Conservation (phyloP, 2,113 vertebrate genomes). For the Cynoglossus semilaevis region DNA sequence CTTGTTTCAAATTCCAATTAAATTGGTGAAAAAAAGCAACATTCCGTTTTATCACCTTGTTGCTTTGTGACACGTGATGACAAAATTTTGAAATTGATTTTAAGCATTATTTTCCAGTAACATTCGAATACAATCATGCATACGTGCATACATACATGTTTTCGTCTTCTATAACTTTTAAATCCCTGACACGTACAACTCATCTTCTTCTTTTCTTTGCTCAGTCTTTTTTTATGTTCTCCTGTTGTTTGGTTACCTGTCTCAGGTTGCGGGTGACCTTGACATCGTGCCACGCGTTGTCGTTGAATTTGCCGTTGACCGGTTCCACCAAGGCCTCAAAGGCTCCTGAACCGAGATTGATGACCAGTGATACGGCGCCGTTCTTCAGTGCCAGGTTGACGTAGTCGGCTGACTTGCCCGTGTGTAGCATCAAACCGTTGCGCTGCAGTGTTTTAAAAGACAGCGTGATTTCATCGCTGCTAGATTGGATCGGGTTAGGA, state of each 20-base stretch:
- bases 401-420: conserved; percentile 98
- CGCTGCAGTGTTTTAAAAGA: conserved; percentile 99
- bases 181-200: conserved; percentile 15
- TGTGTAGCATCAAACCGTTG: conserved; percentile 99
- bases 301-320: conserved; percentile 99
- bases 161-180: neutral
- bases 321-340: conserved; percentile 99
- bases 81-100: too few species aligned
- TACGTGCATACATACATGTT: conserved; percentile 8
- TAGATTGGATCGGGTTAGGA: conserved; percentile 97
- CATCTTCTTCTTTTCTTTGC: conserved; percentile 9
- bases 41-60: too few species aligned
- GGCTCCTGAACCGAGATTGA: conserved; percentile 99
- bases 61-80: too few species aligned
- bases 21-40: too few species aligned
- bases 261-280: conserved; percentile 99
- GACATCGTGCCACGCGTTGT: conserved; percentile 99
- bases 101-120: neutral
- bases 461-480: conserved; percentile 98
- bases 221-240: conserved; percentile 48
- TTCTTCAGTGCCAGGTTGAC: conserved; percentile 99
- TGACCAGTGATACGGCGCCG: conserved; percentile 98
- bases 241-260: conserved; percentile 99
- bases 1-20: too few species aligned
- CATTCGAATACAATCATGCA: conserved; percentile 14